Conservation (phyloP, 2,888 invertebrate genomes). For the Drosophila rubida region DNA sequence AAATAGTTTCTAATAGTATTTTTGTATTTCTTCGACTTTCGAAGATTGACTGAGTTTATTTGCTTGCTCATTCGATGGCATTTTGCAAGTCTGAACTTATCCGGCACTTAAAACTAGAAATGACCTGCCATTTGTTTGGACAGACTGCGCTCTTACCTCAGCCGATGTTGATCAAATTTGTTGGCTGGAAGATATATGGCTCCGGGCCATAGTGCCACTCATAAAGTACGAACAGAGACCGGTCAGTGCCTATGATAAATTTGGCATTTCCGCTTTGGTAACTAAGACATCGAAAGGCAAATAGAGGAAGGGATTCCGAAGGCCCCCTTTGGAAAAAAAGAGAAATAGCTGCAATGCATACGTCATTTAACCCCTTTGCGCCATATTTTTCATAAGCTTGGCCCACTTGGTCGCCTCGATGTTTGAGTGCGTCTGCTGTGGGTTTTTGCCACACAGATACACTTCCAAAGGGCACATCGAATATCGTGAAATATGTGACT, state of each 20-base stretch:
- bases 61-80: conserved; percentile 26
- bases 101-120: conserved; percentile 54
- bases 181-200: conserved; percentile 40
- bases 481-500: background rate
- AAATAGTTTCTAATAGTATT: too few species aligned
- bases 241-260: conserved; percentile 63
- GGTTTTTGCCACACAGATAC: background rate
- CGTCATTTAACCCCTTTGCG: conserved; percentile 80
- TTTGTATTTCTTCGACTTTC: background rate
- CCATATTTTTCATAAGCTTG: conserved; percentile 77
- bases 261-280: conserved; percentile 65
- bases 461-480: background rate
- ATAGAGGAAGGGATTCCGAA: conserved; percentile 29
- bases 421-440: conserved; percentile 19
- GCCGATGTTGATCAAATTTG: conserved; percentile 70
- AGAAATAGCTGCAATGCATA: conserved; percentile 77
- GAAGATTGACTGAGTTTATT: conserved; percentile 19
- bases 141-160: conserved; percentile 31
- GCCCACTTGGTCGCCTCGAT: conserved; percentile 29
- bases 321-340: conserved; percentile 43
- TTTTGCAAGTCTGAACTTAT: conserved; percentile 39
- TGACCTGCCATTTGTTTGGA: conserved; percentile 61
- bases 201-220: conserved; percentile 54
- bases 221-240: conserved; percentile 57
- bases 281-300: conserved; percentile 78